A percentile compares a stretch with the other conserved stretches of the same genome.
Evolutionary conservation across 1,140 invertebrate genomes (phyloP).

Genomic region (Papilio polytes): DNA sequence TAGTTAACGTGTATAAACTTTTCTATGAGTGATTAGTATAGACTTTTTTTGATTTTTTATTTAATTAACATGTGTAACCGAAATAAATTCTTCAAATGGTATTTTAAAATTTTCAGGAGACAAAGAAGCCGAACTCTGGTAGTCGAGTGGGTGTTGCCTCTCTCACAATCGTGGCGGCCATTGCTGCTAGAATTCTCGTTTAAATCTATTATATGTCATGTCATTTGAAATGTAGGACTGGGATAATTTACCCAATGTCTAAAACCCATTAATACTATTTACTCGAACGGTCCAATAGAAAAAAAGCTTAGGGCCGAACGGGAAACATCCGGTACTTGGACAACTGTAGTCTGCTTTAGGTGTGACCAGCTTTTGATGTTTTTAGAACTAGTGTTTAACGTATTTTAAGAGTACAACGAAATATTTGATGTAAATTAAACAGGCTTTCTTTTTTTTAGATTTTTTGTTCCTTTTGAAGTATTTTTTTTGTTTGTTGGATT

Average conservation of each 20-base stretch:
- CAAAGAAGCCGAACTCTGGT: constrained; percentile 21
- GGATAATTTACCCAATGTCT: too few species aligned
- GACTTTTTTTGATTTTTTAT: too few species aligned
- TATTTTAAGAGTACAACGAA: constrained; percentile 21
- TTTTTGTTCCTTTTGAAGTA: background rate
- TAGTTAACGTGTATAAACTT: too few species aligned
- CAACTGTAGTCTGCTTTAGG: constrained; percentile 10
- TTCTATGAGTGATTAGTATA: too few species aligned
- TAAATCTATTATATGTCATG: constrained; percentile 30
- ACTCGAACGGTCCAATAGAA: too few species aligned
- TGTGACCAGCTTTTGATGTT: constrained; percentile 23
- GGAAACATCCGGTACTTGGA: too few species aligned
- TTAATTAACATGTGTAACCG: too few species aligned
- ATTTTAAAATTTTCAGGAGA: constrained; percentile 30
- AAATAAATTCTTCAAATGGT: too few species aligned
- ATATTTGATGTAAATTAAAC: background rate
- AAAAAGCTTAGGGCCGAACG: too few species aligned
- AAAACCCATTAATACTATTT: too few species aligned
- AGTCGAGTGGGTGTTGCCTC: constrained; percentile 15
- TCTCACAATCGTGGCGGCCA: constrained; percentile 27
- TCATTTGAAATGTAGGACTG: background rate
- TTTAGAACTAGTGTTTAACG: background rate
- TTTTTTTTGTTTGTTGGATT: background rate
- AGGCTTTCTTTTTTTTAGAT: background rate
- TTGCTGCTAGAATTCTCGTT: background rate